Evolutionary conservation across 2,797 vertebrate genomes (phyloP).

Genomic region (Macroramphosus scolopax): DNA sequence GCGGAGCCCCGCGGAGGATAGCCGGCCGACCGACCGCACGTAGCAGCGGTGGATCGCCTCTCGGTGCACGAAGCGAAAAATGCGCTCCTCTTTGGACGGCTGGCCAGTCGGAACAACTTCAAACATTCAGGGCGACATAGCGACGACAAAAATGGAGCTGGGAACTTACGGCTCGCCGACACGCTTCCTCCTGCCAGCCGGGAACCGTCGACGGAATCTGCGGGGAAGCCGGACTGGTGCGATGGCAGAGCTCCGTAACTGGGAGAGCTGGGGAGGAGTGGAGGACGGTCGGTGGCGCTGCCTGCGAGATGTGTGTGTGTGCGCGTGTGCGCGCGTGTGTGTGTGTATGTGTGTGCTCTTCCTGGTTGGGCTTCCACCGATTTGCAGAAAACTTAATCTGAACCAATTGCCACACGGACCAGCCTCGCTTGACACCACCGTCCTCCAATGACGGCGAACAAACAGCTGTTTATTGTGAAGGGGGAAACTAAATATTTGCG

Average conservation of each 20-base stretch:
- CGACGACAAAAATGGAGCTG: slow-evolving; percentile 26
- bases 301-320: slow-evolving; percentile 37
- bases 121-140: slow-evolving; percentile 46
- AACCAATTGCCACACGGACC: slow-evolving; percentile 57
- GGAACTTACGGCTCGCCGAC: slow-evolving; percentile 64
- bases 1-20: slow-evolving; percentile 32
- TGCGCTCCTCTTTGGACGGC: slow-evolving; percentile 55
- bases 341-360: slow-evolving; percentile 51
- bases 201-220: slow-evolving; percentile 54
- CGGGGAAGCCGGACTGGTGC: slow-evolving; percentile 63
- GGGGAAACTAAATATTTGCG: slow-evolving; percentile 28
- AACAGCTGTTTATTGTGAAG: slow-evolving; percentile 36
- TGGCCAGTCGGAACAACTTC: slow-evolving; percentile 64
- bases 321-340: slow-evolving; percentile 6
- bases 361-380: slow-evolving; percentile 71
- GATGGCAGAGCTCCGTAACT: slow-evolving; percentile 68
- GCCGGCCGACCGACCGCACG: slow-evolving; percentile 41
- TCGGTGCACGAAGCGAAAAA: slow-evolving; percentile 66
- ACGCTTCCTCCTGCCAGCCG: slow-evolving; percentile 45
- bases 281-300: slow-evolving; percentile 61
- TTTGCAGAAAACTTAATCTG: slow-evolving; percentile 69
- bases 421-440: slow-evolving; percentile 40
- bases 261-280: slow-evolving; percentile 69
- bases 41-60: slow-evolving; percentile 48
- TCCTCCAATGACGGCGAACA: slow-evolving; percentile 58